Evolutionary conservation across 2,888 invertebrate species (phyloP).

Genomic region (Phymatocera aterrima): DNA sequence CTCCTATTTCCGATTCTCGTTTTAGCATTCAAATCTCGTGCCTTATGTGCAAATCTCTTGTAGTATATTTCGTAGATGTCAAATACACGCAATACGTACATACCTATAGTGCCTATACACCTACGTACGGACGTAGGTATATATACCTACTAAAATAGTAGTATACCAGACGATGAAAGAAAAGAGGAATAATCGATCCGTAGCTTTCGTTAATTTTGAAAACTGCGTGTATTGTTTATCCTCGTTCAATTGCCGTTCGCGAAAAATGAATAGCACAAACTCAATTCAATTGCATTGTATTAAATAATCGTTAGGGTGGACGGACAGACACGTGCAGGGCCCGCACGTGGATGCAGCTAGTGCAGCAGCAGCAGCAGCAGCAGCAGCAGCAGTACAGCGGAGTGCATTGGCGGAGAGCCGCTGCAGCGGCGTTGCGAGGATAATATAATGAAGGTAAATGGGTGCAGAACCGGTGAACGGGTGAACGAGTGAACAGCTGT

Average conservation of each 20-base stretch:
- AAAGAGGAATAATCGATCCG: too few relatives aligned
- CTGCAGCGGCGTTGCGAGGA: too few relatives aligned
- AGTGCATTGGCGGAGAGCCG: too few relatives aligned
- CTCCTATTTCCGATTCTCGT: neutral
- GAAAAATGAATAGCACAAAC: neutral
- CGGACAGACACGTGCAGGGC: neutral
- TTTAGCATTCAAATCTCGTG: neutral
- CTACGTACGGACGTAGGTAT: neutral
- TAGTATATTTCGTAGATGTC: neutral
- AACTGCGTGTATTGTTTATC: neutral
- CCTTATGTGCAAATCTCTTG: neutral
- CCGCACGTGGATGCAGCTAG: neutral
- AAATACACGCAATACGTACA: neutral
- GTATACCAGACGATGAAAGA: too few relatives aligned
- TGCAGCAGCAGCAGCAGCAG: neutral
- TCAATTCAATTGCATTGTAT: neutral
- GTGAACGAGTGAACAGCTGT: constrained; percentile 16
- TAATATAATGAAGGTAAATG: constrained; percentile 1
- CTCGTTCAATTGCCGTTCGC: neutral
- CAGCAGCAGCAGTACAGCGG: neutral
- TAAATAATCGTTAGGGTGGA: neutral
- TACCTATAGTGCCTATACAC: neutral
- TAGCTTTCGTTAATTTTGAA: too few relatives aligned
- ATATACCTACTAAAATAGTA: too few relatives aligned
- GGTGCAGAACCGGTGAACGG: too few relatives aligned